Percentiles rank a stretch among this genome's conserved stretches.
Conservation (phyloP, 1,140 invertebrate genomes). For the Ridgeia piscesae region DNA sequence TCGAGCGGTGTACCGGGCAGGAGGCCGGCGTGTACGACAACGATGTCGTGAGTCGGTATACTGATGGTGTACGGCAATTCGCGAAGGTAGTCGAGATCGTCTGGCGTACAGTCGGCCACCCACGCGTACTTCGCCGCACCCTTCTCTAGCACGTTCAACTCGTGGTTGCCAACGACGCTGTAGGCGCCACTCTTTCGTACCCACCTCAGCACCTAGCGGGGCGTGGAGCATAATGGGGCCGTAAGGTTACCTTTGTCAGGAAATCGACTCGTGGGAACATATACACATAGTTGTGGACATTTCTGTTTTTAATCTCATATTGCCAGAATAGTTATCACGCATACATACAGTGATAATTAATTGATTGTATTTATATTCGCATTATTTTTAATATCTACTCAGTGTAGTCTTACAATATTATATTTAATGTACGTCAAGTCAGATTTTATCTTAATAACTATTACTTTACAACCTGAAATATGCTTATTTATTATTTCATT, state of each 20-base stretch:
- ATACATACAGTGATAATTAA: too few species aligned
- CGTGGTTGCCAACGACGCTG: background rate
- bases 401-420: too few species aligned
- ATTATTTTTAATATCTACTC: too few species aligned
- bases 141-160: constrained; percentile 7
- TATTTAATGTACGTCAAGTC: too few species aligned
- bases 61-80: constrained; percentile 9
- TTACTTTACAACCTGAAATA: too few species aligned
- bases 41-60: background rate
- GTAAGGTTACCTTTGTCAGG: background rate
- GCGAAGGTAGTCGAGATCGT: background rate
- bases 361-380: too few species aligned
- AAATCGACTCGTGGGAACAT: too few species aligned
- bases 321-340: too few species aligned
- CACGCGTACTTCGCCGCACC: background rate
- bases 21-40: constrained; percentile 14
- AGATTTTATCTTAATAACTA: too few species aligned
- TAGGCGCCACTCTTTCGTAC: background rate
- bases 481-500: too few species aligned
- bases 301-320: too few species aligned
- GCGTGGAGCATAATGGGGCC: background rate
- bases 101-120: background rate
- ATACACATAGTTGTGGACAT: too few species aligned
- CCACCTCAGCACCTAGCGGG: background rate
- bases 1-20: constrained; percentile 13